Evolutionary conservation across 1,140 invertebrate genomes (phyloP), one percentile per base, ranked within the genome.

Genomic region (Hycleus cichorii): DNA sequence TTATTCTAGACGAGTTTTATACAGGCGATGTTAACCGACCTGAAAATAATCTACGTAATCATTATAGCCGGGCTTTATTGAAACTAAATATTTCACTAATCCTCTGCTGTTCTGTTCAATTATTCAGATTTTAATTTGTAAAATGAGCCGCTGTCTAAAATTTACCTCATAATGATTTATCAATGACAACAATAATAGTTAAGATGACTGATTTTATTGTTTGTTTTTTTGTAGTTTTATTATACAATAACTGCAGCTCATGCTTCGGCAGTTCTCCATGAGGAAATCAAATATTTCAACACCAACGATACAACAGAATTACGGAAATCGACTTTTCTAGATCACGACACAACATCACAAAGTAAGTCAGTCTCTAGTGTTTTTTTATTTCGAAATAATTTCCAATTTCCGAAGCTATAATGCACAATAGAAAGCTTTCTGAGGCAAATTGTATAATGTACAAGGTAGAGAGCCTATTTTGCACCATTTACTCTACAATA

Each of bases 271-370:
- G 66, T 77, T 25, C 59, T 81, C 1, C 68, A 75, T 27, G 72
- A 76, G 24, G 78, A 82, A 62, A 69, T 72, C 39, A 58, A 74
- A 46, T 78, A 77, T 62, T 68, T 77, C 47, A 65, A 59, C 24
- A 77, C 77, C 42, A 75, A 77, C 60, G 67, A 67, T 24, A 69
- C 71, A 0, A 69, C 71, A 0, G 49, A 65, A 11, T 73, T 77
- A 0, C 64, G 72, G 46, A 74, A 76, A 25, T 65, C 66, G 5
- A 78, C 73, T 49, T 65, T 79, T 11, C 62, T 81, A 4, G 78
- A 80, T 57, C 67, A 72, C 3, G 74, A 75, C 6, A 76, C 69
- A 18, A 76, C 80, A 49, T 78, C 78, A 5, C 72, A 72, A 46
- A 75, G 80, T 81, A 70, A 76, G 76, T 75, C 54, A 11, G 45